These are phyloP conservation scores for Nephrotoma guestfalica DNA, from an alignment of 2,888 invertebrate genomes.

Conservation along the genomic window DNA sequence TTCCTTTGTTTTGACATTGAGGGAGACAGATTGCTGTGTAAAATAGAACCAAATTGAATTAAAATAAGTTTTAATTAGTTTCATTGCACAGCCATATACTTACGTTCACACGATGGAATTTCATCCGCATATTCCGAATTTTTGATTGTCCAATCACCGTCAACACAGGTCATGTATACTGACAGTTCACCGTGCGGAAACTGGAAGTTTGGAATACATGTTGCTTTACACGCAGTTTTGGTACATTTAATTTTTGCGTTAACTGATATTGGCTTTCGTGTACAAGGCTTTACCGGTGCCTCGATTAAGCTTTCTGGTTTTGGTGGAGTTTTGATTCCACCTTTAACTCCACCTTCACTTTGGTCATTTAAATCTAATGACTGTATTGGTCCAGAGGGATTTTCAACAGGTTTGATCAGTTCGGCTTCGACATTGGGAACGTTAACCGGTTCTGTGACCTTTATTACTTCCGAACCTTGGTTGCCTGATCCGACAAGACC, in stretches of 20 bases:
- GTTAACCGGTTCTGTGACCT: not conserved
- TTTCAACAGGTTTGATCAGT: too few relatives aligned
- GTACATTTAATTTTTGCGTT: constrained; percentile 26
- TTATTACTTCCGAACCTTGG: not conserved
- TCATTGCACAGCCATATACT: constrained; percentile 10
- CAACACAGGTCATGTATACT: constrained; percentile 34
- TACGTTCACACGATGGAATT: constrained; percentile 49
- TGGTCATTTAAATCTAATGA: not conserved
- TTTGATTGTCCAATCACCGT: constrained; percentile 35
- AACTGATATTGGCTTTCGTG: constrained; percentile 16
- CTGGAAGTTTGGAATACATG: constrained; percentile 34
- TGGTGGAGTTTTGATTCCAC: not conserved
- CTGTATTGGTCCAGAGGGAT: not conserved
- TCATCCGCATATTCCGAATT: constrained; percentile 29
- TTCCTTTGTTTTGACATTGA: constrained; percentile 65
- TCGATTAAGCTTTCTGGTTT: not conserved
- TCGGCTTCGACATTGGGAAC: not conserved
- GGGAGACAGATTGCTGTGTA: constrained; percentile 54
- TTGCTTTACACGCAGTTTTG: constrained; percentile 36
- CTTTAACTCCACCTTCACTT: not conserved
- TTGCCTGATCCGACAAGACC: not conserved
- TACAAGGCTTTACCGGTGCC: not conserved
- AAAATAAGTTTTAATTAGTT: not conserved
- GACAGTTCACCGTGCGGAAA: constrained; percentile 39
- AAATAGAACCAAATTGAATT: not conserved